phyloP scores from a whole-genome alignment of 1,140 invertebrate species.

The Drosophila parvula region DNA sequence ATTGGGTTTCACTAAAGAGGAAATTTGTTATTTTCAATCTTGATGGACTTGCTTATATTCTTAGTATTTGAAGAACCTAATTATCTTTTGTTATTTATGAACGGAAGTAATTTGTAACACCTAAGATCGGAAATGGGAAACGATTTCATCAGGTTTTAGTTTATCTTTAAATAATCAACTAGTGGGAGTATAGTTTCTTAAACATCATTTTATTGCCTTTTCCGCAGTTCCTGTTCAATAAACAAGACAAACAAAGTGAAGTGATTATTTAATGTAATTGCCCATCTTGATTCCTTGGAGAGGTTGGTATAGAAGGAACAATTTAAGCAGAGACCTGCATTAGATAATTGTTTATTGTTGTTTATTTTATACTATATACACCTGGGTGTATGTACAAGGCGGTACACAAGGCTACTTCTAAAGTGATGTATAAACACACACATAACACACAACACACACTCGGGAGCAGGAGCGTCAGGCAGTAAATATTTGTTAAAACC shows the following conservation, averaged over 20 bases:
- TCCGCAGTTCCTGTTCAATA: conserved; percentile 16
- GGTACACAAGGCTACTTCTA: conserved; percentile 16
- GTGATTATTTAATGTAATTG: conserved; percentile 24
- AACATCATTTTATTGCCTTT: conserved; percentile 1
- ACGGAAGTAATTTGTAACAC: conserved; percentile 2
- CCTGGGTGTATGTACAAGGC: background rate
- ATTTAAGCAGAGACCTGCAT: conserved; percentile 14
- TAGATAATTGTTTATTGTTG: conserved; percentile 40
- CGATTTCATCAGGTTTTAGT: background rate
- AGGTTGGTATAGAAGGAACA: background rate
- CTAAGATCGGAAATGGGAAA: conserved; percentile 9
- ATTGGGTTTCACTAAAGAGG: background rate
- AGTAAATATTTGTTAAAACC: conserved; percentile 46
- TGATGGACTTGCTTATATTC: too few relatives aligned
- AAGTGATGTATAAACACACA: conserved; percentile 29
- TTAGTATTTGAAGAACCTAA: background rate
- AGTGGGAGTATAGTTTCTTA: conserved; percentile 8
- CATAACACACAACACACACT: background rate
- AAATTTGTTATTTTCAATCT: background rate
- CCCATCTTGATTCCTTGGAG: conserved; percentile 9
- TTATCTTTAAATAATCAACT: conserved; percentile 11
- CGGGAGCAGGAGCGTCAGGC: background rate
- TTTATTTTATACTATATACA: conserved; percentile 28
- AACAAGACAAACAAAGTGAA: background rate
- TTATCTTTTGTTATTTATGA: background rate